phyloP scores from a whole-genome alignment of 2,888 invertebrate genomes.

The Drosophila ochracea region DNA sequence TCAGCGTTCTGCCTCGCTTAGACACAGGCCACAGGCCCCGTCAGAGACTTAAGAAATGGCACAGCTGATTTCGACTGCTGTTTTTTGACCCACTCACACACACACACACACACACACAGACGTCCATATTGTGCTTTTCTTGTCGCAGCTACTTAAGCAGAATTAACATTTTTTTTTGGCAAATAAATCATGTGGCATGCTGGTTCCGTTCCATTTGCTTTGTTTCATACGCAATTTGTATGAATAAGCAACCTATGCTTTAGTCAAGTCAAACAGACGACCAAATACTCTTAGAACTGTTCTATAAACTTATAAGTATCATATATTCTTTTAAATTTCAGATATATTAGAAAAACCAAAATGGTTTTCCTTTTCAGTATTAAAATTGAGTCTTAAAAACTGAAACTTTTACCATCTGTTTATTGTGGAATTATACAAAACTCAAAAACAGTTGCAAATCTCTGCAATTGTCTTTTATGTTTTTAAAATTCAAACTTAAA shows the following conservation, averaged over 20 bases:
- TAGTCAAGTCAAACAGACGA: not conserved
- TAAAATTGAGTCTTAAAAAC: not conserved
- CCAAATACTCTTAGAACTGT: not conserved
- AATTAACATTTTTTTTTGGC: slow-evolving; percentile 56
- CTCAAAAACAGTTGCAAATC: not conserved
- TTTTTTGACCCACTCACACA: slow-evolving; percentile 63
- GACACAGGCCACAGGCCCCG: slow-evolving; percentile 19
- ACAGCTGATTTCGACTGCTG: slow-evolving; percentile 64
- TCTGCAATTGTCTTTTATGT: not conserved
- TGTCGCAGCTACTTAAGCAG: slow-evolving; percentile 53
- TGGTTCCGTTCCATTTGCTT: slow-evolving; percentile 54
- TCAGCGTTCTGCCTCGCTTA: slow-evolving; percentile 53
- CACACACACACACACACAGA: slow-evolving; percentile 20
- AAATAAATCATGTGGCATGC: slow-evolving; percentile 70
- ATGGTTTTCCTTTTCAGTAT: too few relatives aligned
- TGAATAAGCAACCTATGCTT: slow-evolving; percentile 41
- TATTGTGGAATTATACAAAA: too few relatives aligned
- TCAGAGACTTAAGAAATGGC: slow-evolving; percentile 46
- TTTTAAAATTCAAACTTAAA: not conserved
- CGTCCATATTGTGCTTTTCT: slow-evolving; percentile 11
- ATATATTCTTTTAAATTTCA: not conserved
- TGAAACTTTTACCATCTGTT: not conserved
- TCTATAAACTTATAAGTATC: not conserved
- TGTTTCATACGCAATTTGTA: slow-evolving; percentile 62
- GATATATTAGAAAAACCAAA: not conserved